Conservation (phyloP, 1,140 invertebrate genomes). For the Conus betulinus region DNA sequence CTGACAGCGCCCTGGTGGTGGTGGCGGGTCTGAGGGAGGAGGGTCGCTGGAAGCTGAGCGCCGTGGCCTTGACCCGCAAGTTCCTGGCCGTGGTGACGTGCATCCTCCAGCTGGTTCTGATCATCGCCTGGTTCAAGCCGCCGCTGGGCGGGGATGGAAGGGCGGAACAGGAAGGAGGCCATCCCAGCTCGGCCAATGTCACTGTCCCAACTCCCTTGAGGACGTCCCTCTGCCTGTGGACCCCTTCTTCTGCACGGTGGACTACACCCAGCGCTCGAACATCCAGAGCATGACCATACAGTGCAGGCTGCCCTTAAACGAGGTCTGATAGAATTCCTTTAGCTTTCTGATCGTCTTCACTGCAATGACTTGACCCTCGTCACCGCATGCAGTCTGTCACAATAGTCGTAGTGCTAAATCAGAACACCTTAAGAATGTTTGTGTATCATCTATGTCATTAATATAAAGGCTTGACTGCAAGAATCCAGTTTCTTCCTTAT, state of each 20-base stretch:
- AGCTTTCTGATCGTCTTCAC: no score
- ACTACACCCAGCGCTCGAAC: not conserved
- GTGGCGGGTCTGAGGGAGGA: not conserved
- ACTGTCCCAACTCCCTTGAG: not conserved
- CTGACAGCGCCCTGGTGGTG: constrained; percentile 14
- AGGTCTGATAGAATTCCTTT: not conserved
- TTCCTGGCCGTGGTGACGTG: not conserved
- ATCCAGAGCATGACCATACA: not conserved
- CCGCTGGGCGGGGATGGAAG: not conserved
- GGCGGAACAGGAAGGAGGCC: not conserved
- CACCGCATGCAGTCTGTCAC: no score
- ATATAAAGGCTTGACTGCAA: no score
- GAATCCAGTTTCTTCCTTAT: no score
- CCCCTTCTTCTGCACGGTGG: not conserved
- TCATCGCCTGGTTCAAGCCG: not conserved
- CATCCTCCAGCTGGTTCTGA: not conserved
- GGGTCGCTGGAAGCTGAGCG: constrained; percentile 17
- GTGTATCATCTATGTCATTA: no score
- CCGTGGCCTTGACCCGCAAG: not conserved
- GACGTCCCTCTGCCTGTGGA: constrained; percentile 14
- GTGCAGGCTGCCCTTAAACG: not conserved
- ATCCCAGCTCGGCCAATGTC: not conserved
- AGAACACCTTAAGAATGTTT: no score
- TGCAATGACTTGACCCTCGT: no score
- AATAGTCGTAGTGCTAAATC: no score